Evolutionary conservation across 2,797 vertebrate genomes (phyloP), one percentile per base, ranked within the genome.

Genomic region (Myotis daubentonii): DNA sequence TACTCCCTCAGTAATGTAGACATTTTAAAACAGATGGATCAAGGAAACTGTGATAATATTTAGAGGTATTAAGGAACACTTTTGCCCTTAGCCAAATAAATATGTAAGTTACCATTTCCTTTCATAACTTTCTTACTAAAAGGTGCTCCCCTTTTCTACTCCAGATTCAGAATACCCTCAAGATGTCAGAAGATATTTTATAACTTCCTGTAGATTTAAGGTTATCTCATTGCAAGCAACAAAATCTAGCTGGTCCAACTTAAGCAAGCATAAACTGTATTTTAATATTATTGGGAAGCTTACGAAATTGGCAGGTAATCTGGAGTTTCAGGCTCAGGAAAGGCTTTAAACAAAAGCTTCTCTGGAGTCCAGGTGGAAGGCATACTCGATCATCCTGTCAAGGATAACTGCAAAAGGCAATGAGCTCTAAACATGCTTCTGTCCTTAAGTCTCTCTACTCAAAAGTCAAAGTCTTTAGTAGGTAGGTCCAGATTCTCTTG

Each of bases 1-100:
- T 33, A 15, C 19, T 92, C 8, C 4, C 3, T 75, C 36, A 93
- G 20, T 33, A 68, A 74, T 74, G 30, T 49, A 36, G 20, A 33
- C 6, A 36, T 51, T 83, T 38, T 51, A 71, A 83, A 88, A 6
- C n/a, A 60, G 15, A 30, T 47, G 7, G 7, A 28, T 53, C 22
- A 89, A 91, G 72, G 55, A 38, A 93, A 66, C 5, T 30, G 44
- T 30, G 44, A 57, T 53, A 94, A 66, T 75, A 86, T 79, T 83
- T 70, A 68, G 62, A 90, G 23, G 25, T 62, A 71, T 28, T 66
- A 75, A 95, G 25, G 33, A 41, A 1, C 12, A 51, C 13, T 20
- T 47, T 78, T 74, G 30, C 33, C n/a, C 28, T 84, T 62, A 74
- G 41, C 28, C 15, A 76, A 70, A 71, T 41, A 88, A 92, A 84